Evolutionary conservation across 2,797 vertebrate genomes (phyloP).

Genomic region (Sebastes wilsoni): DNA sequence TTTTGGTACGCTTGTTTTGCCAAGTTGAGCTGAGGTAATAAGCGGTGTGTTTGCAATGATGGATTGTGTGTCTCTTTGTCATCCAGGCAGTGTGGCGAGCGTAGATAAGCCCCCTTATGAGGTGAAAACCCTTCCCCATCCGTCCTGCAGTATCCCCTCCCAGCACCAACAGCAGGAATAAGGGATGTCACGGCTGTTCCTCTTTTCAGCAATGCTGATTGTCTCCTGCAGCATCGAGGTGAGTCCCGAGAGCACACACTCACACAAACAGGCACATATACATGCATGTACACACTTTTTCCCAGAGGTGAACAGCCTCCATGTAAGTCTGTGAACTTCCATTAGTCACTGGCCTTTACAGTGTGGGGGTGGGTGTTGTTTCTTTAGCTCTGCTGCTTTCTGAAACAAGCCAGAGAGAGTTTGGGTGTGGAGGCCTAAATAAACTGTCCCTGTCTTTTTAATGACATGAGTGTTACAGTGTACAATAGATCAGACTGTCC

Average conservation of each 20-base stretch:
- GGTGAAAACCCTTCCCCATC: constrained; percentile 72
- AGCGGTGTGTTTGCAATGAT: constrained; percentile 49
- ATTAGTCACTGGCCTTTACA: constrained; percentile 20
- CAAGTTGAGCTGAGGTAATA: constrained; percentile 30
- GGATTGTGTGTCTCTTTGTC: constrained; percentile 74
- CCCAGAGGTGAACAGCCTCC: neutral
- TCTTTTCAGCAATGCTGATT: constrained; percentile 80
- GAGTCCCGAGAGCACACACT: constrained; percentile 35
- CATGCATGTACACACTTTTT: neutral
- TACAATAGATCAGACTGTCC: neutral
- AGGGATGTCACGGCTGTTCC: constrained; percentile 87
- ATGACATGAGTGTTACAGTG: neutral
- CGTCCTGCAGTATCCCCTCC: constrained; percentile 70
- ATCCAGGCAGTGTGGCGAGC: constrained; percentile 75
- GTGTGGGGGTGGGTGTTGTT: neutral
- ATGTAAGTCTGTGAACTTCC: neutral
- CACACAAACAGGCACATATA: neutral
- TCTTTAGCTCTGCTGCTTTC: constrained; percentile 5
- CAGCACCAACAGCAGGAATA: constrained; percentile 71
- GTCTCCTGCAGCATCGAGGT: constrained; percentile 83
- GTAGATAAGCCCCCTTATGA: constrained; percentile 79
- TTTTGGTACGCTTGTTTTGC: constrained; percentile 42
- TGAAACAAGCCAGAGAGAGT: constrained; percentile 39
- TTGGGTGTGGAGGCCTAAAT: constrained; percentile 23
- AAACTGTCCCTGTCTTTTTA: constrained; percentile 8